Evolutionary conservation across 2,797 vertebrate species (phyloP).

Genomic region (Coregonus sp.): DNA sequence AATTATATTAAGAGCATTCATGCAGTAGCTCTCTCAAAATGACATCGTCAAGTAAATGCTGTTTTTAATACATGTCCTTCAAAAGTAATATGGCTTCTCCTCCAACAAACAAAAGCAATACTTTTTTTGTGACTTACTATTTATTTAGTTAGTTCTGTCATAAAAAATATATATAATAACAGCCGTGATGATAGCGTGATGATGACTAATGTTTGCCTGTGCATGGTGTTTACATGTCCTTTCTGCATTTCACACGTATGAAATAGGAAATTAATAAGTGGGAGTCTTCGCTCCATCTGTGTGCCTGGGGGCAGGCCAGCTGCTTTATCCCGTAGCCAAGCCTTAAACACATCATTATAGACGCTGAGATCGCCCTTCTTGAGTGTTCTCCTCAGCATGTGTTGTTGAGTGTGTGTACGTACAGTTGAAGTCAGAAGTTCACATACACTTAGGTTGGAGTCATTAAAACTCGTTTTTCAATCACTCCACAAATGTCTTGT

Average conservation of each 20-base stretch:
- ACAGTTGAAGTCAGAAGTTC: no score
- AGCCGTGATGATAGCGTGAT: neutral
- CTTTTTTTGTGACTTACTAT: no score
- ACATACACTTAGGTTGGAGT: no score
- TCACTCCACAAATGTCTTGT: no score
- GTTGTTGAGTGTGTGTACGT: neutral
- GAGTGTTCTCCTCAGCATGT: neutral
- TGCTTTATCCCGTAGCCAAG: neutral
- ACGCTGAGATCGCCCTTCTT: neutral
- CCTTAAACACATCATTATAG: neutral
- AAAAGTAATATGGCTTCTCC: neutral
- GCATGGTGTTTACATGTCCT: neutral
- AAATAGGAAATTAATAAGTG: neutral
- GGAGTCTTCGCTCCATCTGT: slow-evolving; percentile 12
- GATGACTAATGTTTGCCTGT: neutral
- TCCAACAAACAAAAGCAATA: neutral
- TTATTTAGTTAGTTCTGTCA: no score
- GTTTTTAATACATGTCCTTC: neutral
- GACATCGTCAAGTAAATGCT: neutral
- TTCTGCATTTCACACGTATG: neutral
- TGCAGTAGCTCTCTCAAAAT: neutral
- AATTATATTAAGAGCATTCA: neutral
- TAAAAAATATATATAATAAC: neutral
- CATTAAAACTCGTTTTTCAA: no score
- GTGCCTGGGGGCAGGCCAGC: slow-evolving; percentile 6